Evolutionary conservation across 64 coral and sea anemone genomes (phyloP).

Genomic region (Montipora capricornis): DNA sequence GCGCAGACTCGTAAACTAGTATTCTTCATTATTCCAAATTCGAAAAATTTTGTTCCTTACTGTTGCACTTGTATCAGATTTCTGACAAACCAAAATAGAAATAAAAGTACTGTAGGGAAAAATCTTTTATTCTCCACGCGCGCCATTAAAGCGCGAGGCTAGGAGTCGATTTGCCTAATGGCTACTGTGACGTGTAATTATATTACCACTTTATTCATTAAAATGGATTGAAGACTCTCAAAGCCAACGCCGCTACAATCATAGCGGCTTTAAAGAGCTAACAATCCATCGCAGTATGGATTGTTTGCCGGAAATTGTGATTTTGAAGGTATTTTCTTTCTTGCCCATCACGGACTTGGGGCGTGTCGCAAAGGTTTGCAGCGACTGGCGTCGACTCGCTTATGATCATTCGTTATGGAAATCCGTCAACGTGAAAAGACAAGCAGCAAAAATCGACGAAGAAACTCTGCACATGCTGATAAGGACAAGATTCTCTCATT

Average conservation of each 20-base stretch:
- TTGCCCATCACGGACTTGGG: conserved; percentile 82
- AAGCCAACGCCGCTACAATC: background rate
- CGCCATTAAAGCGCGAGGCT: background rate
- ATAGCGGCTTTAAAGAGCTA: conserved; percentile 24
- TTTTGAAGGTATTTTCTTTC: conserved; percentile 96
- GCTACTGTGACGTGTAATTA: conserved; percentile 44
- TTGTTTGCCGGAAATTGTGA: conserved; percentile 88
- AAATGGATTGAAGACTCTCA: conserved; percentile 30
- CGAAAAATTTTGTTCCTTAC: too few species aligned
- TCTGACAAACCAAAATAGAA: background rate
- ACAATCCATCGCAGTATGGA: conserved; percentile 64
- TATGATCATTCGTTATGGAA: conserved; percentile 96
- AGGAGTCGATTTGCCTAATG: background rate
- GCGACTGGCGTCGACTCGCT: conserved; percentile 88
- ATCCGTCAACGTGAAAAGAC: conserved; percentile 82
- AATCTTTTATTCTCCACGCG: background rate
- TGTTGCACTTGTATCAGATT: too few species aligned
- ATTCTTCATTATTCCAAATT: background rate
- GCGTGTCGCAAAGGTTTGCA: conserved; percentile 83
- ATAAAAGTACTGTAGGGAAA: background rate
- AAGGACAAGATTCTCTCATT: conserved; percentile 89
- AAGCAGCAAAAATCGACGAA: conserved; percentile 84
- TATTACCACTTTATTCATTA: background rate
- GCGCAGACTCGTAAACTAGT: too few species aligned
- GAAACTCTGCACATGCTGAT: conserved; percentile 89